A percentile compares a stretch with the other conserved stretches of the same genome.
Conservation (phyloP, 2,888 invertebrate species). For the Plutella xylostella region DNA sequence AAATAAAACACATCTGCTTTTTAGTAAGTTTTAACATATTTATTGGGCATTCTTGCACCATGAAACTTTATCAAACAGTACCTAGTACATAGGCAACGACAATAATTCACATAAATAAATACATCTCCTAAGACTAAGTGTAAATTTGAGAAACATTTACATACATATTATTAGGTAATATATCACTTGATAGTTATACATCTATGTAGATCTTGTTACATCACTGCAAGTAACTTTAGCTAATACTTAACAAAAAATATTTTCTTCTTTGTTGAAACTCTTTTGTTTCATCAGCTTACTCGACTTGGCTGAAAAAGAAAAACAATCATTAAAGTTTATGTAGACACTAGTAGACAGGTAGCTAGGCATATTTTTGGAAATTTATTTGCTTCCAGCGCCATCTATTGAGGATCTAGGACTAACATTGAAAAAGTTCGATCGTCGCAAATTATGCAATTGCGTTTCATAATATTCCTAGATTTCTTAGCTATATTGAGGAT, state of each 20-base stretch:
- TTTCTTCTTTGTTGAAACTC: slow-evolving; percentile 21
- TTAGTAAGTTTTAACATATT: slow-evolving; percentile 19
- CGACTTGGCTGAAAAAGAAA: slow-evolving; percentile 50
- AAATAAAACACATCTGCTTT: neutral
- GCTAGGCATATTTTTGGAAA: too few species aligned
- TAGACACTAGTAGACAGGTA: too few species aligned
- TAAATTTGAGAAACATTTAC: slow-evolving; percentile 45
- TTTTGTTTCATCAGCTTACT: slow-evolving; percentile 27
- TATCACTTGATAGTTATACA: slow-evolving; percentile 25
- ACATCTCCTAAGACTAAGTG: slow-evolving; percentile 43
- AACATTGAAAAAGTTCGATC: neutral
- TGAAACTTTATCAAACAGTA: slow-evolving; percentile 27
- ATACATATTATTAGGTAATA: slow-evolving; percentile 28
- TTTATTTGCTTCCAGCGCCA: neutral
- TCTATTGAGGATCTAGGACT: neutral
- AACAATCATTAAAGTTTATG: slow-evolving; percentile 6
- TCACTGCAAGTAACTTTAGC: slow-evolving; percentile 23
- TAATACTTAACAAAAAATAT: slow-evolving; percentile 48
- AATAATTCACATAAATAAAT: slow-evolving; percentile 51
- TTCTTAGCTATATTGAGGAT: too few species aligned
- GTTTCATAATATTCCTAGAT: too few species aligned
- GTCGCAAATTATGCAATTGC: too few species aligned
- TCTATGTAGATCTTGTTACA: slow-evolving; percentile 10
- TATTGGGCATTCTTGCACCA: slow-evolving; percentile 39
- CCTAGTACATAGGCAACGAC: slow-evolving; percentile 21